Base-by-base conservation (phyloP, 2,888 invertebrate genomes). In the Harpalus rufipes region DNA sequence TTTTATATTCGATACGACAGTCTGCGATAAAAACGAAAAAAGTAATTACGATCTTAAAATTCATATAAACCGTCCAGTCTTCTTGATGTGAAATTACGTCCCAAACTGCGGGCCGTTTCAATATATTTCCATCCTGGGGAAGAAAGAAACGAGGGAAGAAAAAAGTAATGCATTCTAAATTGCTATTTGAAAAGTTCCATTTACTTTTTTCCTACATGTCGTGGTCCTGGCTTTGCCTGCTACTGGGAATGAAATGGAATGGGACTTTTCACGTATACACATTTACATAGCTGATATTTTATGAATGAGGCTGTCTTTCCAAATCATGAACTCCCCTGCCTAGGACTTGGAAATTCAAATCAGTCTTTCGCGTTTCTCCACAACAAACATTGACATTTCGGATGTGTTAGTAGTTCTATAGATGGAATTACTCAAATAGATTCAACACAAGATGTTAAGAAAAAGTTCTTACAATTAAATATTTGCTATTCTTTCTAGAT, bases 111-210 rank as follows among this genome's bases (percentile, higher is more conserved):
- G 32, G 79, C 16, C 61, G 51, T 81, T 81, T 81, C 65, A 81
- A 81, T 81, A 81, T 81, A 81, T 81, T 63, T 32, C 80, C 61
- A 12, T 81, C 59, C 81, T 44, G 25, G 56, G 10, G 25, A 25
- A 58, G 25, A 25, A 78, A 56, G 78, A 56, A 44, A 41, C 1
- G 44, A 32, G 78, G 56, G 80, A 59, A 81, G 61, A 65, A 81
- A 81, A 81, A 81, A 81, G 63, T 81, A 81, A 81, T 81, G 81
- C 81, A 81, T 81, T 81, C 81, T 81, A 81, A 81, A 81, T 81
- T 81, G 63, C 81, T 63, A 61, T 44, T 80, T 81, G 61, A 65
- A 81, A 81, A 81, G 21, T 81, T 51, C 41, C 81, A 81, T 81
- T 81, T 81, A 81, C 63, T 63, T 65, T 81, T 32, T 63, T 51